Percentiles rank a stretch among this genome's conserved stretches.
phyloP scores from a whole-genome alignment of 2,797 vertebrate genomes.

The Ataeniobius toweri region DNA sequence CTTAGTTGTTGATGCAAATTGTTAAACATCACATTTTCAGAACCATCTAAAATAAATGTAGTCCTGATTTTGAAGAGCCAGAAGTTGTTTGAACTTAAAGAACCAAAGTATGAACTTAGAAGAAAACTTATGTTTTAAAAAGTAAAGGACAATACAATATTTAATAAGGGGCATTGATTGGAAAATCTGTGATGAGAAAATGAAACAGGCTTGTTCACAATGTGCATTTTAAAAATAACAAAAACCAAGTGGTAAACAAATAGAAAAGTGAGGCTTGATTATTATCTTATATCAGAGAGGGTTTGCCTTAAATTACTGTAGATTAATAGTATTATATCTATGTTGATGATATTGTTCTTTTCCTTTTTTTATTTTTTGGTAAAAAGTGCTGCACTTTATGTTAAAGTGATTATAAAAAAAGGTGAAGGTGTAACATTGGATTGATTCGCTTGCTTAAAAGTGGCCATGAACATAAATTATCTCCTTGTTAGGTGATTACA shows the following conservation, averaged over 20 bases:
- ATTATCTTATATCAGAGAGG: too few species aligned
- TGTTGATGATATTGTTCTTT: too few species aligned
- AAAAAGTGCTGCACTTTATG: too few species aligned
- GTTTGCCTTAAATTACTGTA: too few species aligned
- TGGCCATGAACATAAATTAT: too few species aligned
- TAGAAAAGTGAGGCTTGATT: too few species aligned
- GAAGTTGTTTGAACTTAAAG: background rate
- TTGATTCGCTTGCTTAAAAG: background rate
- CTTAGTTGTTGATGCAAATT: background rate
- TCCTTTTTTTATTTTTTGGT: too few species aligned
- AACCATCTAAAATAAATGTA: background rate
- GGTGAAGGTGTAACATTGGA: background rate
- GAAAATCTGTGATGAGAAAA: background rate
- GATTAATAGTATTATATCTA: too few species aligned
- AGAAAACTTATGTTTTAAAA: background rate
- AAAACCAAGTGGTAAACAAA: too few species aligned
- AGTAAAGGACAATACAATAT: background rate
- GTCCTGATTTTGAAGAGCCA: background rate
- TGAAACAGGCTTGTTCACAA: background rate
- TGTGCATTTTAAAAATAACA: too few species aligned
- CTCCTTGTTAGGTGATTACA: too few species aligned
- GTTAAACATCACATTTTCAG: background rate
- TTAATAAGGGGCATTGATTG: background rate
- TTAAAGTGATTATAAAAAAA: too few species aligned
- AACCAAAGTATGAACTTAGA: background rate